Percentiles rank a stretch among this genome's conserved stretches.
Conservation (phyloP, 2,797 vertebrate species). For the Megaceryle alcyon region DNA sequence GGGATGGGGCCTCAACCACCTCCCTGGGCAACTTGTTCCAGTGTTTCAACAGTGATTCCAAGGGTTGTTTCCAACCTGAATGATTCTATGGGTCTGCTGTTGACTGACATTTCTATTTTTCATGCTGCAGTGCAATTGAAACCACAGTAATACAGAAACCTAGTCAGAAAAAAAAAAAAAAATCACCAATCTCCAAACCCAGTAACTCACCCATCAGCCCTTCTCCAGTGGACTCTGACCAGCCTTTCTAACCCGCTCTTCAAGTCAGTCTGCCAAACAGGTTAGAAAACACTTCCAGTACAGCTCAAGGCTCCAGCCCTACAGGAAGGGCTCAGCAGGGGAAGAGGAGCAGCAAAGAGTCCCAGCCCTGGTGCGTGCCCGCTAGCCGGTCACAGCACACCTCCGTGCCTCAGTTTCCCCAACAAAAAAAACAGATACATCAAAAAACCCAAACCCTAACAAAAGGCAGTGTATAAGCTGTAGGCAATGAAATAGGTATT, state of each 20-base stretch:
- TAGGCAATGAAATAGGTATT: neutral
- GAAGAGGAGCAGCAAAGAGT: neutral
- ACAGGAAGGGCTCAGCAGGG: neutral
- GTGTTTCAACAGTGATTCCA: too few relatives aligned
- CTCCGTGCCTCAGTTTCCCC: neutral
- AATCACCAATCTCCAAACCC: neutral
- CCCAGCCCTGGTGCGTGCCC: neutral
- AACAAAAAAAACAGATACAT: neutral
- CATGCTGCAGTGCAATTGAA: neutral
- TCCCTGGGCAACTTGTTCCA: too few relatives aligned
- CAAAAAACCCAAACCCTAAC: neutral
- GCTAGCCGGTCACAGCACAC: rapidly evolving
- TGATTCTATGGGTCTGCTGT: neutral
- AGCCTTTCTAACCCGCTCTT: neutral
- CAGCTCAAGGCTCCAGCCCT: neutral
- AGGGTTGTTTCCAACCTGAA: too few relatives aligned
- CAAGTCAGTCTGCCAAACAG: neutral
- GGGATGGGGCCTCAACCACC: too few relatives aligned
- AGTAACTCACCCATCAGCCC: neutral
- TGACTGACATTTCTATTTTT: neutral
- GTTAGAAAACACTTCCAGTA: neutral
- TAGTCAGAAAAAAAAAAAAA: neutral
- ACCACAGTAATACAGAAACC: neutral
- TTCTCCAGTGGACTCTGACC: neutral
- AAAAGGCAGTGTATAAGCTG: neutral